Percentiles rank a stretch among this genome's conserved stretches.
These are phyloP conservation scores for Eptesicus fuscus DNA, from an alignment of 2,113 vertebrate species.

Conservation along the genomic window DNA sequence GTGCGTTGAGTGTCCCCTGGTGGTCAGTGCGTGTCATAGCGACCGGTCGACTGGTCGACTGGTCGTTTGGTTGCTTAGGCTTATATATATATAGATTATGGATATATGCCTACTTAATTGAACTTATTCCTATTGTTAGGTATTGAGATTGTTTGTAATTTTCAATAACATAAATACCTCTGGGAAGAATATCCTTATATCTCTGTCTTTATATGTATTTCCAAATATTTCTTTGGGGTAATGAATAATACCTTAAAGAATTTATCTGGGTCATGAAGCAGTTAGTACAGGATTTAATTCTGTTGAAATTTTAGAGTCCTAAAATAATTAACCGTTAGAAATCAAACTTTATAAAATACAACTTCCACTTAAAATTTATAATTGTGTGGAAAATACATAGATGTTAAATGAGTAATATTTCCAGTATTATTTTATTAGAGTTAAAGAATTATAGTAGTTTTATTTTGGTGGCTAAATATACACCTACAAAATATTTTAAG, in stretches of 20 bases:
- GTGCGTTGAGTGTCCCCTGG: no score
- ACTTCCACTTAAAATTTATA: background rate
- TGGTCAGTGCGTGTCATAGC: no score
- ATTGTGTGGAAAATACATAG: background rate
- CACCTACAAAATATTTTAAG: background rate
- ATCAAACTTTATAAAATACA: background rate
- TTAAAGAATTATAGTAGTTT: constrained; percentile 3
- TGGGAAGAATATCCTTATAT: background rate
- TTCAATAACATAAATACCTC: background rate
- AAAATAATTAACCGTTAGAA: constrained; percentile 36
- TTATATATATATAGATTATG: background rate
- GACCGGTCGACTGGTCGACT: no score
- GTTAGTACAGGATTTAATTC: background rate
- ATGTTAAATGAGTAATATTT: background rate
- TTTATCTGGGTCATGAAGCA: background rate
- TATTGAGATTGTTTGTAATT: background rate
- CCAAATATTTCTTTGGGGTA: background rate
- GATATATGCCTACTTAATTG: background rate
- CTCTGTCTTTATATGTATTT: background rate
- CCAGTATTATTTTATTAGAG: background rate
- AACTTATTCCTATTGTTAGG: background rate
- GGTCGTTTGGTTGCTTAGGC: no score
- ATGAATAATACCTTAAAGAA: background rate
- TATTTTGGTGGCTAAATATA: background rate
- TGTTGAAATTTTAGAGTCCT: constrained; percentile 2